These are phyloP conservation scores for Arrhopalites spinosus DNA, from an alignment of 2,888 invertebrate species.

Conservation along the genomic window DNA sequence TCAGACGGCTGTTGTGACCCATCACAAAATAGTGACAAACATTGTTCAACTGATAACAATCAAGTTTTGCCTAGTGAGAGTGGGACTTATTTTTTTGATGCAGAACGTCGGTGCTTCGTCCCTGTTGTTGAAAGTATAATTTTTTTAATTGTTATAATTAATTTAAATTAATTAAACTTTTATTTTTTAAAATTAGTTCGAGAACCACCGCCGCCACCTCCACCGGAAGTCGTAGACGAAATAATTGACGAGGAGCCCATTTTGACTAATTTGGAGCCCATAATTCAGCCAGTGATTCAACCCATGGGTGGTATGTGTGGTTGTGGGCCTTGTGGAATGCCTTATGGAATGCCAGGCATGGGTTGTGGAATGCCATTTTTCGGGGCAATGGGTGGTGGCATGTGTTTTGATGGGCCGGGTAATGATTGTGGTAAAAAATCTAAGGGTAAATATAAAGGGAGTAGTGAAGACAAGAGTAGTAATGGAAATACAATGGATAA, in stretches of 20 bases:
- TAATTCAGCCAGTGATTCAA: conserved; percentile 37
- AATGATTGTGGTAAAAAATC: neutral
- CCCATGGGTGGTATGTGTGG: conserved; percentile 20
- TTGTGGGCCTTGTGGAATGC: neutral
- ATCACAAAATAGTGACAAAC: conserved; percentile 4
- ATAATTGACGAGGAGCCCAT: conserved; percentile 37
- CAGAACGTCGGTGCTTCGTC: conserved; percentile 14
- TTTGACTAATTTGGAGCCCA: conserved; percentile 27
- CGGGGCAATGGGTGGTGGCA: conserved; percentile 13
- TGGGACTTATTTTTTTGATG: conserved; percentile 50
- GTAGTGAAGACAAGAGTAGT: neutral
- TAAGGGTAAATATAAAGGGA: neutral
- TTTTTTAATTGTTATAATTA: no score
- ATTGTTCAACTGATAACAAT: neutral
- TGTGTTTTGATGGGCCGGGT: neutral
- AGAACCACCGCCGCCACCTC: neutral
- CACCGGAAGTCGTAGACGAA: conserved; percentile 30
- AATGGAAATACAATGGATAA: neutral
- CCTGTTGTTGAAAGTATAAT: conserved; percentile 4
- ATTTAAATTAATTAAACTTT: no score
- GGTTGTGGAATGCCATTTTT: conserved; percentile 21
- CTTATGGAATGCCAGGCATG: neutral
- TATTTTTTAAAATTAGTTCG: neutral
- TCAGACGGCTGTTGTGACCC: neutral
- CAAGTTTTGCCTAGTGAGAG: conserved; percentile 41